A percentile compares a stretch with the other conserved stretches of the same genome.
These are phyloP conservation scores for Horisme vitalbata DNA, from an alignment of 2,888 invertebrate species.

Conservation along the genomic window DNA sequence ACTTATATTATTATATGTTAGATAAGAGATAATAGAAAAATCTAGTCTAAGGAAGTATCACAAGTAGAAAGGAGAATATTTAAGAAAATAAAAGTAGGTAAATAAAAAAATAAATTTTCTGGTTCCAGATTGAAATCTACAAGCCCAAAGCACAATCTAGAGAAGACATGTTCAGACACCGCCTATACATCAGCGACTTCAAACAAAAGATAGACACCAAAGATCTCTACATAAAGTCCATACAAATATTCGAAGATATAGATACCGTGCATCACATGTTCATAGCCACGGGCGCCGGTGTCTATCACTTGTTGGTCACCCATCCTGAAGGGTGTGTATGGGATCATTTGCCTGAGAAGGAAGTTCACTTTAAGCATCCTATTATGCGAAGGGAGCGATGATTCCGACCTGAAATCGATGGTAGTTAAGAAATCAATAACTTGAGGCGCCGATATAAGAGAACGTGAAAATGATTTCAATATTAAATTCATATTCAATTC, in stretches of 20 bases:
- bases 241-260: constrained; percentile 35
- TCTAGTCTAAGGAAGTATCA: too few species aligned
- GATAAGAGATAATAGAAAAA: too few species aligned
- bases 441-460: too few species aligned
- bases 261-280: constrained; percentile 28
- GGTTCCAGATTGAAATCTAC: constrained; percentile 41
- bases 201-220: constrained; percentile 10
- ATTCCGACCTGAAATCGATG: too few species aligned
- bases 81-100: too few species aligned
- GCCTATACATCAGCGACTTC: constrained; percentile 14
- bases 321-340: constrained; percentile 20
- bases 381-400: neutral
- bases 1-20: too few species aligned
- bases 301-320: constrained; percentile 31
- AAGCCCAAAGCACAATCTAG: constrained; percentile 8
- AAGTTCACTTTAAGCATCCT: neutral
- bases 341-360: neutral
- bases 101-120: neutral
- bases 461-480: too few species aligned
- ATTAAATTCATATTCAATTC: too few species aligned
- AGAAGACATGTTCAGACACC: constrained; percentile 6
- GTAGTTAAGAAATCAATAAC: too few species aligned
- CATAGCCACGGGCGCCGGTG: constrained; percentile 21
- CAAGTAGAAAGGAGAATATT: too few species aligned
- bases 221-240: constrained; percentile 16